Evolutionary conservation across 1,140 invertebrate species (phyloP).

Genomic region (Cyphomyrmex costatus): DNA sequence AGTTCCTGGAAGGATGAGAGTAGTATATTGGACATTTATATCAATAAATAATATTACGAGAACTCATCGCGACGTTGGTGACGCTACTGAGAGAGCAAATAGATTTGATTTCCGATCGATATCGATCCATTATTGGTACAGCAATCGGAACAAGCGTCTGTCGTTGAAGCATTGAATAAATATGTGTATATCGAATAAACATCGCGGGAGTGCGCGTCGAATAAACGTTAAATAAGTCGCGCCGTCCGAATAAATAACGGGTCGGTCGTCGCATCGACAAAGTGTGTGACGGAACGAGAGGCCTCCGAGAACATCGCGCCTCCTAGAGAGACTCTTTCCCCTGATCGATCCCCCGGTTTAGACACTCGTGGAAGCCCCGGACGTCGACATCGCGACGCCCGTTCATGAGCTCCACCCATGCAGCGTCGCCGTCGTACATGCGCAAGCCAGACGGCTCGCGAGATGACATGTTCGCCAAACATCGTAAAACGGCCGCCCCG

Average conservation of each 20-base stretch:
- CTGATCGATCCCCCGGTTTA: conserved; percentile 66
- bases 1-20: not conserved
- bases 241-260: not conserved
- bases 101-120: not conserved
- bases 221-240: conserved; percentile 12
- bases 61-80: not conserved
- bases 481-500: conserved; percentile 80
- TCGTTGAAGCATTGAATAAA: conserved; percentile 1
- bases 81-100: not conserved
- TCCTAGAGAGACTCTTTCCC: conserved; percentile 64
- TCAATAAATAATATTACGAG: not conserved
- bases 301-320: conserved; percentile 13
- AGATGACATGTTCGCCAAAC: conserved; percentile 80
- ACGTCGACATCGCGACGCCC: conserved; percentile 72
- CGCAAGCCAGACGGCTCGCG: conserved; percentile 65
- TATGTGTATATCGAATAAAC: not conserved
- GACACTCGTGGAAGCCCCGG: conserved; percentile 70
- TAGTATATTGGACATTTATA: not conserved
- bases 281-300: not conserved
- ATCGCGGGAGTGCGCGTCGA: not conserved
- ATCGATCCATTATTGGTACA: conserved; percentile 1
- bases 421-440: conserved; percentile 67
- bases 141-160: not conserved
- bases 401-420: conserved; percentile 74
- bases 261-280: not conserved